These are phyloP conservation scores for Escarpia spicata DNA, from an alignment of 2,888 invertebrate species.

Conservation along the genomic window DNA sequence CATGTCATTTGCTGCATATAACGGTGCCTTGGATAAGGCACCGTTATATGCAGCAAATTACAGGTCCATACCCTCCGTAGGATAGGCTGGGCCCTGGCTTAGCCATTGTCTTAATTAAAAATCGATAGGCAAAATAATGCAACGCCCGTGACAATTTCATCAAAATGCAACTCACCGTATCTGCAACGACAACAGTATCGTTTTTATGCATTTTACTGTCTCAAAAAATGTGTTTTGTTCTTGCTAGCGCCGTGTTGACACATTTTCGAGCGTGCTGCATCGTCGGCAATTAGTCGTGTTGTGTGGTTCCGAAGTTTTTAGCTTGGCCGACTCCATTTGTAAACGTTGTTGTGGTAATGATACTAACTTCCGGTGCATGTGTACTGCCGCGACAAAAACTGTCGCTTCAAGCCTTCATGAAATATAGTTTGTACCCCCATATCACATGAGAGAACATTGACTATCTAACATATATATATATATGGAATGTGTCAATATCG, in stretches of 20 bases:
- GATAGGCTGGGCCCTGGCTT: background rate
- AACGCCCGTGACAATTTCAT: no score
- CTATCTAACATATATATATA: background rate
- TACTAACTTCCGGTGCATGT: constrained; percentile 11
- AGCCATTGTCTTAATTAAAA: background rate
- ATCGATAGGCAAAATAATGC: background rate
- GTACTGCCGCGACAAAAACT: background rate
- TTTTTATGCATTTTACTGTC: background rate
- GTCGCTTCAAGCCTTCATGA: background rate
- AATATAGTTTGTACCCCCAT: background rate
- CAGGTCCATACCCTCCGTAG: background rate
- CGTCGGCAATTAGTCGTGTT: background rate
- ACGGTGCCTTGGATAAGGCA: background rate
- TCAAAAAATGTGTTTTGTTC: background rate
- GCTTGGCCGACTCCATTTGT: constrained; percentile 8
- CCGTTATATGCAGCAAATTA: no score
- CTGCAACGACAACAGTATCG: background rate
- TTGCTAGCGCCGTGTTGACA: background rate
- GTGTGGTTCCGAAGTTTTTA: background rate
- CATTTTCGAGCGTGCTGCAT: background rate
- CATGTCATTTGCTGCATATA: background rate
- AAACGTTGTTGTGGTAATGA: constrained; percentile 16
- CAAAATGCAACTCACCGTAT: background rate
- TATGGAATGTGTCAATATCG: background rate
- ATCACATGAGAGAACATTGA: background rate